These are phyloP conservation scores for Agelaius tricolor DNA, from an alignment of 2,113 vertebrate genomes.

Conservation along the genomic window DNA sequence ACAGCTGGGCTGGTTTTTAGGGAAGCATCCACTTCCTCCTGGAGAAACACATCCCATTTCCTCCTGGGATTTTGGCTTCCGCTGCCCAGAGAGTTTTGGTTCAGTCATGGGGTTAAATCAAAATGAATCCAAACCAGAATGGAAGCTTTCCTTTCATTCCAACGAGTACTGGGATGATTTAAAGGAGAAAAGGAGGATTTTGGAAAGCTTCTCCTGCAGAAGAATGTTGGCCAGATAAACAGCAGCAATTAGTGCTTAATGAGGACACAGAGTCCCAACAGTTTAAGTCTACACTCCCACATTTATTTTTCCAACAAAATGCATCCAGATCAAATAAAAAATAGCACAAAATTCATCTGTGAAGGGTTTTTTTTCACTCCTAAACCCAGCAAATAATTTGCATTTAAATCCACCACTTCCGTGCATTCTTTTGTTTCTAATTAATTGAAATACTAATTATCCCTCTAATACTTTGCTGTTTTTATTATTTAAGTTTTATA, in stretches of 20 bases:
- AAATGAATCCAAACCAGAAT: not conserved
- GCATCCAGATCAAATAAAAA: not conserved
- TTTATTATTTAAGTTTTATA: accelerated
- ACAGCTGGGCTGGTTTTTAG: not conserved
- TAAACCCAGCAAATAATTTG: not conserved
- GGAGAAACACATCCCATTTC: not conserved
- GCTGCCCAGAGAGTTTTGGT: accelerated
- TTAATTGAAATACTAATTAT: not conserved
- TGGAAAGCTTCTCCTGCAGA: not conserved
- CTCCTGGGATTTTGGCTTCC: not conserved
- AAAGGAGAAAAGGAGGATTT: not conserved
- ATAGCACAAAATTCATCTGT: not conserved
- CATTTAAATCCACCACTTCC: not conserved
- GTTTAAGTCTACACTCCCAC: not conserved
- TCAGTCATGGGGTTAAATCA: not conserved
- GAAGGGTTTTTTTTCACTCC: not conserved
- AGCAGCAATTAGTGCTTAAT: not conserved
- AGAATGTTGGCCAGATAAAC: not conserved
- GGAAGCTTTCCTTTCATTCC: not conserved
- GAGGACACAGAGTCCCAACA: not conserved
- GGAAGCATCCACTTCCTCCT: not conserved
- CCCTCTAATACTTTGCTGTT: accelerated
- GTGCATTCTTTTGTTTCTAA: not conserved
- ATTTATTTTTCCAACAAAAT: not conserved
- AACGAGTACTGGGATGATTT: not conserved